Percentiles rank a stretch among this genome's conserved stretches.
Evolutionary conservation across 2,888 invertebrate genomes (phyloP).

Genomic region (Andricus curvator): DNA sequence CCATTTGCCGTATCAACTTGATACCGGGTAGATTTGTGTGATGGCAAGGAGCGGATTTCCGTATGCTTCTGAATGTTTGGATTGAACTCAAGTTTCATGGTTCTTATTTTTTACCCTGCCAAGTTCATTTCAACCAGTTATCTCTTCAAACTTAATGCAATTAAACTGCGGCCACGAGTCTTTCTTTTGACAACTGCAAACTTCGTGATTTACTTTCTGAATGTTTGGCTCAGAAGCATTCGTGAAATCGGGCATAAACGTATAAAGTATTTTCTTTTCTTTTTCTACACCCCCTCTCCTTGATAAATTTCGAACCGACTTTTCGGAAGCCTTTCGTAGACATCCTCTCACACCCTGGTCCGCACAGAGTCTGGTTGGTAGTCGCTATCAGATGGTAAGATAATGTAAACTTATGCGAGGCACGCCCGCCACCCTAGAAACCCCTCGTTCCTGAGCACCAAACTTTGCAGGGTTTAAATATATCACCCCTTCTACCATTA

Average conservation of each 20-base stretch:
- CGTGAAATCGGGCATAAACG: not conserved
- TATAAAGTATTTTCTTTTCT: not conserved
- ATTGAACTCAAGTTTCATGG: constrained; percentile 69
- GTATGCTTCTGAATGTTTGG: constrained; percentile 68
- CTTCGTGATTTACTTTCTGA: not conserved
- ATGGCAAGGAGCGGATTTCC: constrained; percentile 38
- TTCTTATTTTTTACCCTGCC: constrained; percentile 60
- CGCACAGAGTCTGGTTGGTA: constrained; percentile 47
- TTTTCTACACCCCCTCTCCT: not conserved
- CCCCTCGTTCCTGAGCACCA: constrained; percentile 66
- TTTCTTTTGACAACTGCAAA: not conserved
- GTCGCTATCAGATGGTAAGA: constrained; percentile 76
- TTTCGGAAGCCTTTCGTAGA: constrained; percentile 37
- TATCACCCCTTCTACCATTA: constrained; percentile 73
- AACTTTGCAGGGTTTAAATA: constrained; percentile 76
- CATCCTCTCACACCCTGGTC: constrained; percentile 42
- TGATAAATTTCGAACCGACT: constrained; percentile 24
- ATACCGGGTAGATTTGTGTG: too few relatives aligned
- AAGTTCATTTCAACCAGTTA: constrained; percentile 61
- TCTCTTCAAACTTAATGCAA: constrained; percentile 54
- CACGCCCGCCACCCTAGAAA: constrained; percentile 71
- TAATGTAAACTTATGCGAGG: constrained; percentile 78
- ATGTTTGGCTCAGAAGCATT: not conserved
- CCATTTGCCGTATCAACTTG: too few relatives aligned
- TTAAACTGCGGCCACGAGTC: constrained; percentile 36